Evolutionary conservation across 2,113 vertebrate species (phyloP), one percentile per base, ranked within the genome.

Genomic region (Dipodomys stephensi): DNA sequence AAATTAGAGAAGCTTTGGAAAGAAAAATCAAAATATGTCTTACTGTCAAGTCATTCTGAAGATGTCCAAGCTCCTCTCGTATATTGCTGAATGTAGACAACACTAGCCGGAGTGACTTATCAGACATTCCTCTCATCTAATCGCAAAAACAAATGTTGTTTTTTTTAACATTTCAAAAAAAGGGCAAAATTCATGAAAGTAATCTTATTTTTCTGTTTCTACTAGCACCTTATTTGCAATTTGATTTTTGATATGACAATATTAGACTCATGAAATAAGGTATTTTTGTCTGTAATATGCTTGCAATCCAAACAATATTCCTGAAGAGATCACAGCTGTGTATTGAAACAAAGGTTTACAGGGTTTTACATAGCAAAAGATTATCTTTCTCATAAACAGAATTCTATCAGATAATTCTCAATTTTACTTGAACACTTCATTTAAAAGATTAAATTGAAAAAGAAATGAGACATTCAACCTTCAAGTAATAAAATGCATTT

Each of bases 31-130:
- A 94, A 82, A 80, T 80, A 83, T 94, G 65, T 90, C 98, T 98
- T 96, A 99, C 99, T 98, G 98, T 98, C 89, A 99, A 89, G 95
- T 99, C 99, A 12, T 99, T 98, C 71, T 99, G 98, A 98, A 99
- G 97, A 83, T 99, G 99, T 91, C 98, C 95, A 2, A 99, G 99
- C 79, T 99, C 99, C 92, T 99, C 99, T 13, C 99, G 98, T 85
- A 99, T 97, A 4, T 98, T 99, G 97, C 97, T 99, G 98, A 99
- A 99, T 18, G 99, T 99, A 93, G 99, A 98, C 72, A 99, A 97
- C 93, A 99, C 99, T 20, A 99, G 98, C 57, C 98, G 98, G 98
- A 99, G 97, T 93, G 99, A 99, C 95, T 99, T 99, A 91, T 99
- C 99, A 0, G 99, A 99, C 1, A 99, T 99, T 32, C 95, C 93